Conservation (phyloP, 2,113 vertebrate genomes). For the Candoia aspera region DNA sequence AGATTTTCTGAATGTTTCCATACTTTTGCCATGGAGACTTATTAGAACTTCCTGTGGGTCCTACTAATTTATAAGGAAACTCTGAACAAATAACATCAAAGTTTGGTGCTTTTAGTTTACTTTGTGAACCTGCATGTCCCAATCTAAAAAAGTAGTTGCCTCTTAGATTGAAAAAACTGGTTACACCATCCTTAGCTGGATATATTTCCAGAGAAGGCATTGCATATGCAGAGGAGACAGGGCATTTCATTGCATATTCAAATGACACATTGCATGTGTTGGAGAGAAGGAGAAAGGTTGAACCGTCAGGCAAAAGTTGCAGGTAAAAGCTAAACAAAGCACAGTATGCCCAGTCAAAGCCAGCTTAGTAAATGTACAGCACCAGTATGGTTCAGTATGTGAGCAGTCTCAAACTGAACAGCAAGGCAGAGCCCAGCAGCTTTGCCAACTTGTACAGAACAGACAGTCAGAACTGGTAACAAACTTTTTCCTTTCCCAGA, state of each 20-base stretch:
- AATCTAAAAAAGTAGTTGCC: background rate
- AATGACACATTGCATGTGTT: too few relatives aligned
- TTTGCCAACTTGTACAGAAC: background rate
- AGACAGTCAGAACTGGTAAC: background rate
- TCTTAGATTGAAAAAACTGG: background rate
- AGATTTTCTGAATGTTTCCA: background rate
- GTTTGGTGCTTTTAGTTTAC: background rate
- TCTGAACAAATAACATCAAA: background rate
- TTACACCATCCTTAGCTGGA: background rate
- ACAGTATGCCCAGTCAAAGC: too few relatives aligned
- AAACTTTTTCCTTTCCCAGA: background rate
- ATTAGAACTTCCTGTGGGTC: background rate
- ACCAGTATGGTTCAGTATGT: background rate
- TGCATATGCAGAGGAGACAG: too few relatives aligned
- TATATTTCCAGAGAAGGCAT: too few relatives aligned
- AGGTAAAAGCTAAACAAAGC: too few relatives aligned
- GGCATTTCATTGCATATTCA: too few relatives aligned
- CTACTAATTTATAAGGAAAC: background rate
- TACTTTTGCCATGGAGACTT: background rate
- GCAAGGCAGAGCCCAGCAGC: background rate
- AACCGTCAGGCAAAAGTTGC: too few relatives aligned
- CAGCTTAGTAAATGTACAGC: too few relatives aligned
- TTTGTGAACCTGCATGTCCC: background rate
- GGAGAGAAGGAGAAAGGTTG: too few relatives aligned
- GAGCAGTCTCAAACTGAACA: background rate